Evolutionary conservation across 2,113 vertebrate species (phyloP), one percentile per base, ranked within the genome.

Genomic region (Oceanodroma tethys): DNA sequence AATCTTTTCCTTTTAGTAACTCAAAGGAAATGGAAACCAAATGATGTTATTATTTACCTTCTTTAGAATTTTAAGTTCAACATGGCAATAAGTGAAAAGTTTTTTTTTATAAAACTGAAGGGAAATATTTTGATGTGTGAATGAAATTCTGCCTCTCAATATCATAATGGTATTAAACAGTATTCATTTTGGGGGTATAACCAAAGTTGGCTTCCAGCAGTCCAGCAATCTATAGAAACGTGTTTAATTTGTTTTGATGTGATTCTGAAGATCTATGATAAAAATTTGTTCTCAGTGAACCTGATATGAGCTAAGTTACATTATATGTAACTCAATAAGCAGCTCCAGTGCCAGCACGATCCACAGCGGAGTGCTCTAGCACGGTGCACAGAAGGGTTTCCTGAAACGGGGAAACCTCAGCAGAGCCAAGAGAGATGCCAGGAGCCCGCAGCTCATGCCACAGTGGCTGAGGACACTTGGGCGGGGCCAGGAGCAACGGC

Each of bases 281-380:
- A 48, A 62, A 34, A 42, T 5, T 58, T 65, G 1, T 45, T 68
- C 13, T 80, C 1, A 4, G 8, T 84, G 25, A 89, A 73, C 15
- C 6, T 50, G 12, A 26, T 47, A 50, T 5, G 17, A 56, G 3
- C 34, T n/a, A 22, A 32, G 13, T 71, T 56, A 36, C 5, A 7
- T 40, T 25, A 30, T 30, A 12, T 17, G 13, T 48, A 50, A 79
- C 38, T 38, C 6, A 3, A 34, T 10, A 58, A 81, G 16, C 38
- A 36, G 30, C 21, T 36, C 16, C 5, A 2, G 13, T 78, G 32
- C 6, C 14, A 29, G 22, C 16, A 81, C 3, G 2, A 45, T 36
- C 7, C 4, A 6, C 21, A 81, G 11, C 6, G 8, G 13, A 20
- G 16, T 0, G 1, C 4, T 14, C 22, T 30, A 73, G 14, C 0